phyloP scores from a whole-genome alignment of 2,113 vertebrate species.

The Tetrax tetrax region DNA sequence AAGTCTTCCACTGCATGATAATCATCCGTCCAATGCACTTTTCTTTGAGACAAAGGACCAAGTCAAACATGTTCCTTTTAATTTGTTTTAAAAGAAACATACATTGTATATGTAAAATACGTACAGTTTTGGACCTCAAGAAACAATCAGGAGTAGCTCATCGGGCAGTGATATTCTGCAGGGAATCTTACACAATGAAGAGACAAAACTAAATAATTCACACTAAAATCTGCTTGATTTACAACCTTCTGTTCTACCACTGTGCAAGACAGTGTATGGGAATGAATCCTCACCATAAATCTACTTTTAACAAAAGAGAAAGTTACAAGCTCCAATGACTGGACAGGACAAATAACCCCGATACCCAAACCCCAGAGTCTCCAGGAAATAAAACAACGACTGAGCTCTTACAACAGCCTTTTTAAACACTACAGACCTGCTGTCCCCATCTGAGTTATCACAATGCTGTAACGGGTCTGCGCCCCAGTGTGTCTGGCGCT shows the following conservation, averaged over 20 bases:
- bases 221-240: slow-evolving; percentile 35
- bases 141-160: background rate
- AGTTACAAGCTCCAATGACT: background rate
- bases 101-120: background rate
- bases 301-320: background rate
- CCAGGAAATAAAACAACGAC: background rate
- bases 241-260: slow-evolving; percentile 49
- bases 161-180: background rate
- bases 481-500: background rate
- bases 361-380: background rate
- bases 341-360: background rate
- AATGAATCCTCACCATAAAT: background rate
- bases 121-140: background rate
- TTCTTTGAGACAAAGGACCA: background rate
- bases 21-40: background rate
- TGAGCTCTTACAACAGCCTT: background rate
- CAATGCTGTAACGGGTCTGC: background rate
- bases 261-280: background rate
- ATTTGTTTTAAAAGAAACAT: background rate
- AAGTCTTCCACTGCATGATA: background rate
- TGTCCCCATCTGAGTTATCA: background rate
- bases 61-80: background rate
- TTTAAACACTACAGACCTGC: background rate
- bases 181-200: background rate
- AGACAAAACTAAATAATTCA: slow-evolving; percentile 49